phyloP scores from a whole-genome alignment of 2,888 invertebrate genomes.

The Chrysolina oricalcia region DNA sequence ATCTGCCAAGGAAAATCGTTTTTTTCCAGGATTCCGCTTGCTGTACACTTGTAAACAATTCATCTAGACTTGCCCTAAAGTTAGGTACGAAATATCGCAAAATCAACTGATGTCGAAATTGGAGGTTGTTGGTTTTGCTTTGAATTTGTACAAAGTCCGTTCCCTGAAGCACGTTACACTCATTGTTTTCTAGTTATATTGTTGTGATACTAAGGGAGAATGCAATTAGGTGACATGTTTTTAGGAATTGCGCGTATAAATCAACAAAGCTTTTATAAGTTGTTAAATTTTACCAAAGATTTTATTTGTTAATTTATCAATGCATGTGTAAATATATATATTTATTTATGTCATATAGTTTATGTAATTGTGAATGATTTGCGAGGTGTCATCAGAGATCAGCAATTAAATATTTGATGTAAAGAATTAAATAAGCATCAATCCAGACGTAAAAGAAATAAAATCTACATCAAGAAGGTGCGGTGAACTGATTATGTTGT shows the following conservation, averaged over 20 bases:
- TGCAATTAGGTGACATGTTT: constrained; percentile 49
- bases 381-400: neutral
- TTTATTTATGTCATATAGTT: constrained; percentile 42
- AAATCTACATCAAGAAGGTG: neutral
- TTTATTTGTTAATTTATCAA: constrained; percentile 62
- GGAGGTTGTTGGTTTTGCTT: constrained; percentile 8
- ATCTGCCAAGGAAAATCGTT: neutral
- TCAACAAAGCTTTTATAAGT: constrained; percentile 58
- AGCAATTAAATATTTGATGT: neutral
- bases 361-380: constrained; percentile 22
- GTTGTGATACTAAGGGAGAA: constrained; percentile 56
- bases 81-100: constrained; percentile 32
- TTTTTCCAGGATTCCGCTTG: constrained; percentile 25
- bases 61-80: constrained; percentile 37
- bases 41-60: constrained; percentile 26
- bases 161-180: constrained; percentile 30
- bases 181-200: constrained; percentile 50
- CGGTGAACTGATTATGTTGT: no score
- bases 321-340: constrained; percentile 36
- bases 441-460: neutral
- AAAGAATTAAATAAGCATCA: no score
- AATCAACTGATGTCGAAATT: constrained; percentile 32
- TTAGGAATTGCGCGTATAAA: constrained; percentile 56
- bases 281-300: constrained; percentile 64
- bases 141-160: constrained; percentile 15